Evolutionary conservation across 2,797 vertebrate genomes (phyloP), one percentile per base, ranked within the genome.

Genomic region (Balearica regulorum): DNA sequence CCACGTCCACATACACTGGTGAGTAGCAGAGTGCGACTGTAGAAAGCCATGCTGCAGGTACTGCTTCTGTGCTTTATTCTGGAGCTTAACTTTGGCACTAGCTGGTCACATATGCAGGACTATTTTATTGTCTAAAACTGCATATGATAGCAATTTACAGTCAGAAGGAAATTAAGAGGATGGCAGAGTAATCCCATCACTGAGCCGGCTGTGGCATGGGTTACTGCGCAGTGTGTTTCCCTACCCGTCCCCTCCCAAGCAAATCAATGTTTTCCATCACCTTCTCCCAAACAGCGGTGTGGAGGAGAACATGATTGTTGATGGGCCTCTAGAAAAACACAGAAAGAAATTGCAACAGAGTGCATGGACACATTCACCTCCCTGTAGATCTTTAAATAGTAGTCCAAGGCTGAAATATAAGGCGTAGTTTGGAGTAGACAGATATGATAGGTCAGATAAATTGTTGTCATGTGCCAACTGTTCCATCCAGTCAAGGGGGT

Each of bases 381-480:
- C 10, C 33, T 89, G 25, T 17, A 46, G 31, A 33, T 16, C 31
- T 72, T 78, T 28, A 61, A 91, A 70, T 11, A 44, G 20, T 5
- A 55, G 13, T 18, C 16, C 33, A 43, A 5, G 6, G 44, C 16
- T 69, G 13, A 69, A 78, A 62, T 16, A 66, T 8, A 71, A 81
- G 6, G 5, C n/a, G 1, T 18, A 82, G 15, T 58, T 83, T 87
- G 31, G 6, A 84, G 12, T 5, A 77, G 10, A 51, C 1, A 21
- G 9, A 31, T n/a, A 39, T 1, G 2, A 39, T 8, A 15, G 9
- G 39, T 22, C 46, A 69, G 24, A 51, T 39, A 41, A 89, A 80
- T 0, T 11, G 18, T 13, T 72, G 8, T 18, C 16, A 41, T 1
- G 1, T 14, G 6, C 28, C 37, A 71, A 43, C 16, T 21, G 2